These are phyloP conservation scores for Hemistola chrysoprasaria DNA, from an alignment of 2,888 invertebrate species.

Conservation along the genomic window DNA sequence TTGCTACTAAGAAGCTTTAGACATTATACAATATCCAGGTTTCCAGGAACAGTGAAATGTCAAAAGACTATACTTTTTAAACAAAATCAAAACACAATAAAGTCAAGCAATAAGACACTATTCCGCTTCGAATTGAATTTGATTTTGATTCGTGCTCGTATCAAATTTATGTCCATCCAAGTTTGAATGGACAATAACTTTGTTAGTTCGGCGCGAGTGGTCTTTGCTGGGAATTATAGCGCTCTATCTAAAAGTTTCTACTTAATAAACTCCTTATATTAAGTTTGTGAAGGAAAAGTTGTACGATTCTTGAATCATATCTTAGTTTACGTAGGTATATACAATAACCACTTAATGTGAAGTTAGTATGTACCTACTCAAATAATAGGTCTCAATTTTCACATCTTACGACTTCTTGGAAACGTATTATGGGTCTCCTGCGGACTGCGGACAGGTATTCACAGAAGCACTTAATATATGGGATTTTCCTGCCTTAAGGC, in stretches of 20 bases:
- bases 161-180: constrained; percentile 53
- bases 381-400: constrained; percentile 14
- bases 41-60: constrained; percentile 35
- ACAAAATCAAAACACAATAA: constrained; percentile 37
- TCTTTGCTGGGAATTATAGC: constrained; percentile 44
- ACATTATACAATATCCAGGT: no score
- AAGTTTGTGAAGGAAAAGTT: constrained; percentile 29
- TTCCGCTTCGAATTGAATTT: constrained; percentile 43
- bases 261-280: constrained; percentile 34
- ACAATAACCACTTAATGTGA: constrained; percentile 8
- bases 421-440: no score
- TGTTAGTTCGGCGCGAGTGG: constrained; percentile 48
- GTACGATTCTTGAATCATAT: constrained; percentile 23
- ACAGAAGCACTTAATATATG: no score
- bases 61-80: constrained; percentile 34
- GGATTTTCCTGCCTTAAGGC: constrained; percentile 12
- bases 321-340: constrained; percentile 22
- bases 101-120: constrained; percentile 43
- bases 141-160: constrained; percentile 48
- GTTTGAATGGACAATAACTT: constrained; percentile 59
- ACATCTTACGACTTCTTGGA: constrained; percentile 5
- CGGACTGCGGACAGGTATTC: no score
- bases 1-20: no score
- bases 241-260: constrained; percentile 33
- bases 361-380: constrained; percentile 1